Evolutionary conservation across 2,113 vertebrate genomes (phyloP).

Genomic region (Spilogale gracilis): DNA sequence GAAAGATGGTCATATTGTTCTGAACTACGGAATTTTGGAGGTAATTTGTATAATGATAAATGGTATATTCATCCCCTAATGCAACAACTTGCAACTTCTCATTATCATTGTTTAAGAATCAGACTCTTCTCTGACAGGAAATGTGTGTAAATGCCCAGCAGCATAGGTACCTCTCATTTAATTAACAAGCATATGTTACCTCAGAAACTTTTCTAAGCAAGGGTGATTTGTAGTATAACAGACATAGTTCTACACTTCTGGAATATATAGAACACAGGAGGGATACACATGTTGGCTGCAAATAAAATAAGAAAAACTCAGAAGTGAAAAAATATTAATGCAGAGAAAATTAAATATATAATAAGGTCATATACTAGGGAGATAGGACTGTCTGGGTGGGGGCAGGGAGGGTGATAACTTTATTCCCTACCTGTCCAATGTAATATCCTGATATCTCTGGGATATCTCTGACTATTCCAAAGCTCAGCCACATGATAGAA

Average conservation of each 20-base stretch:
- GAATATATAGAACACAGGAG: neutral
- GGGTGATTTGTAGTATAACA: neutral
- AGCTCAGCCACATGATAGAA: neutral
- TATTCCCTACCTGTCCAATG: neutral
- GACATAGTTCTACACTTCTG: neutral
- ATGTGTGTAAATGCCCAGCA: neutral
- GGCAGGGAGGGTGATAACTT: rapidly evolving
- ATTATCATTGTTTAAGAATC: neutral
- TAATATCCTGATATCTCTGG: neutral
- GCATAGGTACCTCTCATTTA: neutral
- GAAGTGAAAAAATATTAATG: neutral
- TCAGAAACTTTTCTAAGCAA: neutral
- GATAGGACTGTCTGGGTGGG: neutral
- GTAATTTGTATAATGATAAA: neutral
- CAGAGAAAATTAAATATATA: neutral
- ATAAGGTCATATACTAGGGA: neutral
- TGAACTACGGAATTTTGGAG: neutral
- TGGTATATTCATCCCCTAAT: neutral
- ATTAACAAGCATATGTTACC: neutral
- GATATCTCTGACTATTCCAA: neutral
- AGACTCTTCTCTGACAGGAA: neutral
- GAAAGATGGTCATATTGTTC: neutral
- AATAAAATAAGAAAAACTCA: neutral
- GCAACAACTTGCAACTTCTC: neutral
- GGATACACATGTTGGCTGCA: neutral